Conservation (phyloP, 2,888 invertebrate species). For the Noctuana brunneofusca region DNA sequence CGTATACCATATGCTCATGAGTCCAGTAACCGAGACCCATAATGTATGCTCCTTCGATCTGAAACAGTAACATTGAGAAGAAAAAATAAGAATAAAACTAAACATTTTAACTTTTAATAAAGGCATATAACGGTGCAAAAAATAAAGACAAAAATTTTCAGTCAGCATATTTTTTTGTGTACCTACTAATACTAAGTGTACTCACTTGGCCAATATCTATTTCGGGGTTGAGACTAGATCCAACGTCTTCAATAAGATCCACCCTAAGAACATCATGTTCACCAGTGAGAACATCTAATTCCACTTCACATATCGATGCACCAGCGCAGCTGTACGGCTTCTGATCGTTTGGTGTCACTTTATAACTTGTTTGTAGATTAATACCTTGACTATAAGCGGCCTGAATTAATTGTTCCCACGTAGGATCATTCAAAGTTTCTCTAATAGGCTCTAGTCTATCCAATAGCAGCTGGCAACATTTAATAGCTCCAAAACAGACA, state of each 20-base stretch:
- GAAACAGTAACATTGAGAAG: too few relatives aligned
- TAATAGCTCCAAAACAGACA: conserved; percentile 79
- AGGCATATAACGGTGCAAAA: too few relatives aligned
- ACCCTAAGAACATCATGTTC: conserved; percentile 84
- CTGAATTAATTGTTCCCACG: conserved; percentile 78
- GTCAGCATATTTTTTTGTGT: too few relatives aligned
- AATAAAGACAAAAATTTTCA: too few relatives aligned
- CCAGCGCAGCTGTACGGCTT: conserved; percentile 74
- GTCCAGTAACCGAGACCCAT: conserved; percentile 90
- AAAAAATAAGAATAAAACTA: too few relatives aligned
- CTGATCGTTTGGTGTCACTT: conserved; percentile 54
- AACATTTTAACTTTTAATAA: too few relatives aligned
- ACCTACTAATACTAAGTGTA: too few relatives aligned
- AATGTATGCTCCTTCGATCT: conserved; percentile 88
- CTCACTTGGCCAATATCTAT: conserved; percentile 86
- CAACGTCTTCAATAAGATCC: conserved; percentile 86
- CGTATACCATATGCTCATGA: conserved; percentile 85
- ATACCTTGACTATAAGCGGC: conserved; percentile 66
- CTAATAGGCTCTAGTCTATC: conserved; percentile 71
- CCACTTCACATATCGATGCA: conserved; percentile 85
- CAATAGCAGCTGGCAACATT: conserved; percentile 73
- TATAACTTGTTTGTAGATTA: conserved; percentile 62
- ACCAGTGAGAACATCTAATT: conserved; percentile 89
- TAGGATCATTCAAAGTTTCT: conserved; percentile 65
- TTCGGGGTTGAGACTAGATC: conserved; percentile 85